Percentiles rank a stretch among this genome's conserved stretches.
These are phyloP conservation scores for Acrocephalus arundinaceus DNA, from an alignment of 2,113 vertebrate species.

Conservation along the genomic window DNA sequence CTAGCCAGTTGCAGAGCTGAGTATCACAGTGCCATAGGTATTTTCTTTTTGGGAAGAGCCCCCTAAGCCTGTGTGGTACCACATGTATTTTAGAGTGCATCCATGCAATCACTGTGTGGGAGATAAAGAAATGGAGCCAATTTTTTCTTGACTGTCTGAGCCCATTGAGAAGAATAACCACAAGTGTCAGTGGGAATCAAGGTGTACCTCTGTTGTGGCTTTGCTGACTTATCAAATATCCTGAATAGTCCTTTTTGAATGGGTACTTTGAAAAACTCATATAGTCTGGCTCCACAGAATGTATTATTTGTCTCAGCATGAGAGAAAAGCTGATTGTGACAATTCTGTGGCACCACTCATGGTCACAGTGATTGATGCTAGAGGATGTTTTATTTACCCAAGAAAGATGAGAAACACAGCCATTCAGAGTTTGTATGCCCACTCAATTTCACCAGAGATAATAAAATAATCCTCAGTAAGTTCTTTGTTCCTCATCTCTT, in stretches of 20 bases:
- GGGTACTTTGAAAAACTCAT: background rate
- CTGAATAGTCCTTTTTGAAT: background rate
- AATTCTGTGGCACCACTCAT: background rate
- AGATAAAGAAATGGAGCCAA: background rate
- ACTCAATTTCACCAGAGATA: background rate
- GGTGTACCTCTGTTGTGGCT: background rate
- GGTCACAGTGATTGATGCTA: background rate
- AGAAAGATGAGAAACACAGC: background rate
- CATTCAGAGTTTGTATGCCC: background rate
- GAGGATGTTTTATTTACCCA: background rate
- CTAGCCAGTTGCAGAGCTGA: background rate
- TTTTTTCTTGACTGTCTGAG: background rate
- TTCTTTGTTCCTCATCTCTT: background rate
- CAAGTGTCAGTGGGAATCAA: background rate
- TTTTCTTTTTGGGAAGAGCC: background rate
- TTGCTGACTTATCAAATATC: background rate
- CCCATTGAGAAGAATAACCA: background rate
- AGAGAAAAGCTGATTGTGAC: background rate
- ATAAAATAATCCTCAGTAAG: background rate
- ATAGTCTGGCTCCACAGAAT: background rate
- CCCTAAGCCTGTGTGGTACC: background rate
- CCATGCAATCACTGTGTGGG: background rate
- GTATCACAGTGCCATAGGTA: background rate
- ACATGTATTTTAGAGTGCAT: accelerated
- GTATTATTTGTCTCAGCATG: background rate